phyloP scores from a whole-genome alignment of 2,888 invertebrate species.

The Anaspis maculata region DNA sequence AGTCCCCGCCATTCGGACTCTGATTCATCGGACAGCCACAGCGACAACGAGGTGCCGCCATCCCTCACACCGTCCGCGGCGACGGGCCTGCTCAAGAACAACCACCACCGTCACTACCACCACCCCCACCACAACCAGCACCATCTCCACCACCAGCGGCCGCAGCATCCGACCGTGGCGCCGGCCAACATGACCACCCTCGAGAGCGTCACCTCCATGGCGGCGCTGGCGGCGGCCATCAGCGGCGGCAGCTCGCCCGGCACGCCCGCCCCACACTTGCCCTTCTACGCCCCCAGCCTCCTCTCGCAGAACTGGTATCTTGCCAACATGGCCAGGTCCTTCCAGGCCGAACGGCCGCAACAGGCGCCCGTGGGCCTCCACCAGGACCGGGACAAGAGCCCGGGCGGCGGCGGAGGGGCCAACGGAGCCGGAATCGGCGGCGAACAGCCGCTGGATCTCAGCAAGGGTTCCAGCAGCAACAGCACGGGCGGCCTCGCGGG shows the following conservation, averaged over 20 bases:
- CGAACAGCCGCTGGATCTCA: conserved; percentile 80
- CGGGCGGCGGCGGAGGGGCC: too few species aligned
- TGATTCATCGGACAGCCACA: conserved; percentile 54
- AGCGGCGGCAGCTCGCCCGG: conserved; percentile 43
- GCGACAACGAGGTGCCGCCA: conserved; percentile 46
- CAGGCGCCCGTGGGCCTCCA: conserved; percentile 22
- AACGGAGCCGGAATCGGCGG: conserved; percentile 34
- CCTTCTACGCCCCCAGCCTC: conserved; percentile 35
- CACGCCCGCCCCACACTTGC: conserved; percentile 33
- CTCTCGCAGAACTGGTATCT: conserved; percentile 38
- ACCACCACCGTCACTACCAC: conserved; percentile 19
- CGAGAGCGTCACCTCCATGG: conserved; percentile 57
- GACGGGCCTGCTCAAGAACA: conserved; percentile 28
- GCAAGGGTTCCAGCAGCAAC: conserved; percentile 50
- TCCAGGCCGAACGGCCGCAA: conserved; percentile 34
- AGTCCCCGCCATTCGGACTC: conserved; percentile 62
- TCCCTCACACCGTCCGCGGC: conserved; percentile 37
- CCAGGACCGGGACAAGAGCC: conserved; percentile 28
- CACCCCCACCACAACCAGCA: conserved; percentile 31
- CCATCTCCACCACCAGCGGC: conserved; percentile 28
- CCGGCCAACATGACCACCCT: conserved; percentile 49
- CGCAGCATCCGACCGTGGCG: conserved; percentile 27
- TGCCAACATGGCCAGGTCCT: conserved; percentile 47
- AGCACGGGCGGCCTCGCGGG: conserved; percentile 19
- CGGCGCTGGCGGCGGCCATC: conserved; percentile 57